A percentile compares a stretch with the other conserved stretches of the same genome.
Evolutionary conservation across 2,797 vertebrate genomes (phyloP).

Genomic region (Spinus olivaceus): DNA sequence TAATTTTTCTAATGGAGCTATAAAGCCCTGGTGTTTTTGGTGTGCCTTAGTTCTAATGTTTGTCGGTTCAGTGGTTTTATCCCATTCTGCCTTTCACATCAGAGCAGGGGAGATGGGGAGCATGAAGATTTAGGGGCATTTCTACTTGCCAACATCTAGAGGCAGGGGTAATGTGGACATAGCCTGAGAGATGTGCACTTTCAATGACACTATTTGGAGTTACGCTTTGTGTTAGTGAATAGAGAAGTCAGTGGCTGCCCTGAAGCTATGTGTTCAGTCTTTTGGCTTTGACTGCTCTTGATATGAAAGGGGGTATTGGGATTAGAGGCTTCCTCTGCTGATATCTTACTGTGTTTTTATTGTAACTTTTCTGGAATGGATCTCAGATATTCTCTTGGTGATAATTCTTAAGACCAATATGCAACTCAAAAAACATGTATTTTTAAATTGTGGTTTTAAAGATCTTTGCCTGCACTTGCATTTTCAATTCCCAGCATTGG

Average conservation of each 20-base stretch:
- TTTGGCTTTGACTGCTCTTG: not conserved
- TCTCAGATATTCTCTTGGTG: not conserved
- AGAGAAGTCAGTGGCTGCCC: not conserved
- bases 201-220: not conserved
- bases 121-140: not conserved
- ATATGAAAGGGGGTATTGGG: not conserved
- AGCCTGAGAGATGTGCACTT: not conserved
- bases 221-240: not conserved
- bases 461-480: not conserved
- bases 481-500: not conserved
- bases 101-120: not conserved
- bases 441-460: not conserved
- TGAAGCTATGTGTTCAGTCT: not conserved
- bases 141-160: not conserved
- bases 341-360: not conserved
- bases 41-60: not conserved
- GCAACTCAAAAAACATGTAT: rapidly evolving
- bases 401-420: not conserved
- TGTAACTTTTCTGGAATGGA: not conserved
- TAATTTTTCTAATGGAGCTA: not conserved
- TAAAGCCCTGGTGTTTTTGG: not conserved
- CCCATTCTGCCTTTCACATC: not conserved
- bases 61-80: not conserved
- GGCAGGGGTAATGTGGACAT: not conserved
- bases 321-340: not conserved